Percentiles rank a stretch among this genome's conserved stretches.
phyloP scores from a whole-genome alignment of 2,797 vertebrate genomes.

The Cynodonichthys magdalenae region DNA sequence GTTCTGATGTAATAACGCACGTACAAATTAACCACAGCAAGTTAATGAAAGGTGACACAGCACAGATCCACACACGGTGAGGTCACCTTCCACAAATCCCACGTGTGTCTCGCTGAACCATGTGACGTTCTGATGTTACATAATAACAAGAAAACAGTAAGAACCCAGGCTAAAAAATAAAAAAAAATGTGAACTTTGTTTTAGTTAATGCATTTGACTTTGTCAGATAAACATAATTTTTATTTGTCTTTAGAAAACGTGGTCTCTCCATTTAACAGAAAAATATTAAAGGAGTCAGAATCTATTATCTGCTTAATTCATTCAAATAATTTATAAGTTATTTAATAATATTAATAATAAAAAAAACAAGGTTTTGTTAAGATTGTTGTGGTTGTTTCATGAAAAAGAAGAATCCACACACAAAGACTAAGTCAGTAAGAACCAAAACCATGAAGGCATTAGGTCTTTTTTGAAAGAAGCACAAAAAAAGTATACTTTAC shows the following conservation, averaged over 20 bases:
- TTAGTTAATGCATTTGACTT: not conserved
- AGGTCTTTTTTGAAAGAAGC: too few species aligned
- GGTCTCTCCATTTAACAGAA: not conserved
- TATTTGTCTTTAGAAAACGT: not conserved
- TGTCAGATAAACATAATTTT: not conserved
- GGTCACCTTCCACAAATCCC: slow-evolving; percentile 43
- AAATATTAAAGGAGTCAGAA: too few species aligned
- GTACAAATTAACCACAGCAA: not conserved
- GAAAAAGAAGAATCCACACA: too few species aligned
- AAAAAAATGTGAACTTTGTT: slow-evolving; percentile 9
- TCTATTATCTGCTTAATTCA: too few species aligned
- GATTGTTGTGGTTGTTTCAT: too few species aligned
- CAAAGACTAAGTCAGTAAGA: too few species aligned
- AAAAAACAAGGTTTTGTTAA: too few species aligned
- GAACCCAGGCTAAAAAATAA: slow-evolving; percentile 5
- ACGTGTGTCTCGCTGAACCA: slow-evolving; percentile 1
- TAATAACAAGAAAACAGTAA: slow-evolving; percentile 20
- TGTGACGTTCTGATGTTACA: slow-evolving; percentile 26
- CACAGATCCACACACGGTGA: slow-evolving; percentile 11
- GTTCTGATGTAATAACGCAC: slow-evolving; percentile 7
- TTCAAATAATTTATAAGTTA: too few species aligned
- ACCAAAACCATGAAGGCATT: too few species aligned
- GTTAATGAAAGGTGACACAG: slow-evolving; percentile 27
- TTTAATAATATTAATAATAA: too few species aligned
- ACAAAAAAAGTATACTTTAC: too few species aligned